Percentiles rank a stretch among this genome's conserved stretches.
phyloP scores from a whole-genome alignment of 2,797 vertebrate species.

The Eulemur rubriventer region DNA sequence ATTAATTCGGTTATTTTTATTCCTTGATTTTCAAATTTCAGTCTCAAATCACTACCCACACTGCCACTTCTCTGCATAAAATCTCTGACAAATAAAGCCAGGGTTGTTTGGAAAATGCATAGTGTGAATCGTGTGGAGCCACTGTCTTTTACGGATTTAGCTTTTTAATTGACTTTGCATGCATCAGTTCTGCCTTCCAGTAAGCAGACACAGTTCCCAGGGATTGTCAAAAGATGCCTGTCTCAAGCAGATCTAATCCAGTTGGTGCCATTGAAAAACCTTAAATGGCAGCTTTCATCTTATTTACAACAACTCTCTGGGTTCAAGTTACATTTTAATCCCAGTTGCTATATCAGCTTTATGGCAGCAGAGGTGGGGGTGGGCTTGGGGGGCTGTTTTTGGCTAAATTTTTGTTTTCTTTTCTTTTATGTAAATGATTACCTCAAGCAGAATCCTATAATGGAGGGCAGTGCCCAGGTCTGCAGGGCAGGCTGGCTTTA shows the following conservation, averaged over 20 bases:
- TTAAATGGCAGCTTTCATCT: slow-evolving; percentile 73
- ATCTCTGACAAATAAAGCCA: slow-evolving; percentile 29
- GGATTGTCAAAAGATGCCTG: slow-evolving; percentile 71
- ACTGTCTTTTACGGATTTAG: slow-evolving; percentile 52
- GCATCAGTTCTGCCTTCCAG: slow-evolving; percentile 60
- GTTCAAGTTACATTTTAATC: slow-evolving; percentile 66
- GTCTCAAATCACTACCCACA: slow-evolving; percentile 29
- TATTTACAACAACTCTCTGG: slow-evolving; percentile 44
- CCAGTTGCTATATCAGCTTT: slow-evolving; percentile 62
- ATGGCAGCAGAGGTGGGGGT: not conserved
- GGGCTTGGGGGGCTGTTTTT: slow-evolving; percentile 25
- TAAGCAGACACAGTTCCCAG: slow-evolving; percentile 68
- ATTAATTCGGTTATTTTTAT: slow-evolving; percentile 41
- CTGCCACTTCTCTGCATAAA: not conserved
- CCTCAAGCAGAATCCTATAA: not conserved
- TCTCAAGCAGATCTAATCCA: slow-evolving; percentile 69
- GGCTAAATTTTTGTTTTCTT: slow-evolving; percentile 43
- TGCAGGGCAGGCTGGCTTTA: not conserved
- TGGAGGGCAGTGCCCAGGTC: not conserved
- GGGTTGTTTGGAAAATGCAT: slow-evolving; percentile 29
- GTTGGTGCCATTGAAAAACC: slow-evolving; percentile 71
- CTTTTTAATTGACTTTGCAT: slow-evolving; percentile 74
- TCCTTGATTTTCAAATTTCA: slow-evolving; percentile 36
- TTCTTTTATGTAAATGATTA: slow-evolving; percentile 50
- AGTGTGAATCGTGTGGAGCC: not conserved